Percentiles rank a stretch among this genome's conserved stretches.
Conservation (phyloP, 2,888 invertebrate species). For the Cantharis rustica region DNA sequence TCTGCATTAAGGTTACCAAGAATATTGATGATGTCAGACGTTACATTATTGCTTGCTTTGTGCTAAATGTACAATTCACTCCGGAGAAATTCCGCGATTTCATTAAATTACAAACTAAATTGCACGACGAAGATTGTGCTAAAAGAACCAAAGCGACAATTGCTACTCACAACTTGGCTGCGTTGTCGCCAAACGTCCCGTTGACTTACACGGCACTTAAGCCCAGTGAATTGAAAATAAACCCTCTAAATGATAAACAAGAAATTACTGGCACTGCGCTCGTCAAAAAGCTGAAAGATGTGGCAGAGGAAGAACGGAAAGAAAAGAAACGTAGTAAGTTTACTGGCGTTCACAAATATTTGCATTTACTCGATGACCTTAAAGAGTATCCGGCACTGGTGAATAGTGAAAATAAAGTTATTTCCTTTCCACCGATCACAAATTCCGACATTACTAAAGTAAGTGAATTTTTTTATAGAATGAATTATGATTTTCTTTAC, state of each 20-base stretch:
- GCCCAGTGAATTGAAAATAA: constrained; percentile 68
- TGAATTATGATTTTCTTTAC: not conserved
- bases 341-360: constrained; percentile 83
- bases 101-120: constrained; percentile 77
- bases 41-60: constrained; percentile 74
- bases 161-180: constrained; percentile 79
- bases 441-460: constrained; percentile 83
- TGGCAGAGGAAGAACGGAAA: constrained; percentile 80
- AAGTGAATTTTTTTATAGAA: constrained; percentile 21
- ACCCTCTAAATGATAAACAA: constrained; percentile 67
- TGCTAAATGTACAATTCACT: constrained; percentile 67
- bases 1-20: constrained; percentile 38
- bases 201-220: constrained; percentile 70
- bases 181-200: constrained; percentile 57
- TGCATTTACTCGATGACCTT: constrained; percentile 78
- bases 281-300: constrained; percentile 69
- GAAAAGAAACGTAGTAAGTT: constrained; percentile 83
- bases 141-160: constrained; percentile 80
- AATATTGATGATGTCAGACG: constrained; percentile 66
- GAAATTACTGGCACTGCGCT: constrained; percentile 69
- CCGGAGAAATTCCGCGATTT: constrained; percentile 70
- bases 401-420: constrained; percentile 67
- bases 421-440: constrained; percentile 87
- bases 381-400: constrained; percentile 73
- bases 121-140: constrained; percentile 76